A percentile compares a stretch with the other conserved stretches of the same genome.
Conservation (phyloP, 2,888 invertebrate genomes). For the Pedicia rivosa region DNA sequence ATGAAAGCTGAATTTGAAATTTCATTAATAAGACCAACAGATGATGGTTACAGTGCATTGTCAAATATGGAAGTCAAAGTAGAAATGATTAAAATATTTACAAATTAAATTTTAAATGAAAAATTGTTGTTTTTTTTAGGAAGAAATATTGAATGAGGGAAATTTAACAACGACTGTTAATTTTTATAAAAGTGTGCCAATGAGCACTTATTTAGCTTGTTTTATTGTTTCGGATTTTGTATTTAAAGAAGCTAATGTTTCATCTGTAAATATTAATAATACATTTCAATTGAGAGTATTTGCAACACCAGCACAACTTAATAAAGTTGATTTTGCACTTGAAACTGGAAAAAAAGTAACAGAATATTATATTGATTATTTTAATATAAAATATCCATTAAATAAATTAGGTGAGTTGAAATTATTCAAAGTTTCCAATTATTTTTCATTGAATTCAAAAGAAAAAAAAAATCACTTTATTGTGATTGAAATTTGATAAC, state of each 20-base stretch:
- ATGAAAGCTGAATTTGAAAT: constrained; percentile 77
- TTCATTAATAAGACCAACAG: constrained; percentile 53
- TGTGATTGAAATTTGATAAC: too few relatives aligned
- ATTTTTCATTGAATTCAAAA: too few relatives aligned
- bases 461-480: too few relatives aligned
- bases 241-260: constrained; percentile 29
- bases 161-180: constrained; percentile 43
- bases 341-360: constrained; percentile 54
- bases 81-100: too few relatives aligned
- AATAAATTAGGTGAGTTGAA: constrained; percentile 61
- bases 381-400: constrained; percentile 70
- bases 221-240: constrained; percentile 83
- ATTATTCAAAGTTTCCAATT: too few relatives aligned
- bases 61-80: constrained; percentile 75
- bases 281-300: constrained; percentile 55
- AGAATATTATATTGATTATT: constrained; percentile 72
- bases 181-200: constrained; percentile 69
- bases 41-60: constrained; percentile 47
- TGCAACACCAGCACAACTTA: constrained; percentile 52
- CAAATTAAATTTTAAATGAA: too few relatives aligned
- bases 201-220: constrained; percentile 89
- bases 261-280: constrained; percentile 34
- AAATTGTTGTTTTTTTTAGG: too few relatives aligned
- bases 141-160: constrained; percentile 18
- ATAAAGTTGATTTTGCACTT: constrained; percentile 61